Evolutionary conservation across 2,797 vertebrate species (phyloP), one percentile per base, ranked within the genome.

Genomic region (Helicolenus hilgendorfi): DNA sequence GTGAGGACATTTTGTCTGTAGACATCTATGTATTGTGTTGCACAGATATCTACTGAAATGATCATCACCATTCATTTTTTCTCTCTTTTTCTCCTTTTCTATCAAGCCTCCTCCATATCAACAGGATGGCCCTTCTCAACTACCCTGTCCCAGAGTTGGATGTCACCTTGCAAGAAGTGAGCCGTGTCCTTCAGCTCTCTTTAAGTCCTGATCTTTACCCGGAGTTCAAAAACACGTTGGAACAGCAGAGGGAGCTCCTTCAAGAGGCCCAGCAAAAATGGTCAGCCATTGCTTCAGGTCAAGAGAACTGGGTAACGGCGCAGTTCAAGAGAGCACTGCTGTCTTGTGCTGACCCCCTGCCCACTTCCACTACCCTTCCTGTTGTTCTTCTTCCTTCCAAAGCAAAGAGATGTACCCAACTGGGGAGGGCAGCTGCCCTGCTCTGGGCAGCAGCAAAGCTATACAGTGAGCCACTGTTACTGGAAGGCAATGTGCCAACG

Each of bases 301-400:
- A 89, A 2, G 97, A 98, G 72, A 98, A 98, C 77, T 98, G 97
- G 97, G 97, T 97, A 80, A 97, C 97, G 0, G 89, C 93, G 69
- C 95, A 97, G 78, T 98, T 98, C 92, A 98, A 98, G 88, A 95
- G 75, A 65, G 85, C 79, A 5, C 91, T 98, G 70, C 87, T 98
- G 64, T 95, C 96, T 7, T 96, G 95, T 69, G 4, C 49, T 1
- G 97, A 97, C 58, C 94, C 97, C 1, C 90, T 97, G 76, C 96
- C 97, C 36, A 97, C 92, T 22, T 97, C 97, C 27, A 97, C 97
- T 0, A 94, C 97, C 33, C 91, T 98, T 7, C 97, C 97, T 9
- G 91, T 95, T 9, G 92, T 98, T 69, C 84, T 98, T 36, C 96
- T 95, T 26, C 90, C 96, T 18, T 91, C 96, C 59, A 90, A 92